These are phyloP conservation scores for Ciconia stormi DNA, from an alignment of 2,113 vertebrate species.

Conservation along the genomic window DNA sequence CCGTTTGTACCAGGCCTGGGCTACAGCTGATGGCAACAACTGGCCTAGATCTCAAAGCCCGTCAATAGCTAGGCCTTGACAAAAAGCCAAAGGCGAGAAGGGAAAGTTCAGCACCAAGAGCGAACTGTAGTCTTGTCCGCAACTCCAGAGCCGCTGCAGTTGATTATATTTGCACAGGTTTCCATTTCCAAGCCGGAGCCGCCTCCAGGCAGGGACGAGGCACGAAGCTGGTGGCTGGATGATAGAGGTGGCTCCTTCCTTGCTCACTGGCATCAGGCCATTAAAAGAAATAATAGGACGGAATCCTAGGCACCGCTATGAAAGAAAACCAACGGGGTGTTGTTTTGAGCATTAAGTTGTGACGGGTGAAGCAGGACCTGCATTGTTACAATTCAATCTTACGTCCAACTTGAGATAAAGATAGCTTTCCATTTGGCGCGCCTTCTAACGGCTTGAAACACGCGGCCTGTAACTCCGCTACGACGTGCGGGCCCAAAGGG, in stretches of 20 bases:
- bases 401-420: neutral
- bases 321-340: neutral
- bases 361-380: neutral
- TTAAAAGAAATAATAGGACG: neutral
- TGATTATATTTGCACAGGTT: neutral
- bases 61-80: fast-evolving
- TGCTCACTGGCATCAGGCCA: neutral
- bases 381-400: neutral
- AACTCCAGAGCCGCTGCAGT: neutral
- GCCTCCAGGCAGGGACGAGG: neutral
- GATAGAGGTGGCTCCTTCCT: neutral
- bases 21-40: neutral
- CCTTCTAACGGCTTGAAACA: neutral
- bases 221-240: neutral
- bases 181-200: neutral
- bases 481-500: fast-evolving
- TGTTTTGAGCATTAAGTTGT: neutral
- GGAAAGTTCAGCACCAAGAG: neutral
- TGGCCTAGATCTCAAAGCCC: neutral
- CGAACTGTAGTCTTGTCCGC: fast-evolving
- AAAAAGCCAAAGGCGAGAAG: neutral
- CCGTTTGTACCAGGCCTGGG: fast-evolving
- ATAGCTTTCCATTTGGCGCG: fast-evolving
- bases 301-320: neutral
- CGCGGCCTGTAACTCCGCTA: fast-evolving